Conservation (phyloP, 2,113 vertebrate species). For the Tringa solitaria region DNA sequence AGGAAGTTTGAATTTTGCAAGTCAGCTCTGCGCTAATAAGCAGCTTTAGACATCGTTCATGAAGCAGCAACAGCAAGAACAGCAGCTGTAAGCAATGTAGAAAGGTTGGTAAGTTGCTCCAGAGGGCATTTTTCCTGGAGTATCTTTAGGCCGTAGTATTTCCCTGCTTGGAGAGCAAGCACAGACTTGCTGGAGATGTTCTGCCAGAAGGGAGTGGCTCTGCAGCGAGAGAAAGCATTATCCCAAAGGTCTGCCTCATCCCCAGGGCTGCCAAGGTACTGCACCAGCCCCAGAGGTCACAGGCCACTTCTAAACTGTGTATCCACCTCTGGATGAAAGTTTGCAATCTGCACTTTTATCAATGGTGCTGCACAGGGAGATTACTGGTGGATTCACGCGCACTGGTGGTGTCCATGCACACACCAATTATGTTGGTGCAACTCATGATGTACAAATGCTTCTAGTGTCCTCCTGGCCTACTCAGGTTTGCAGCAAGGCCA, state of each 20-base stretch:
- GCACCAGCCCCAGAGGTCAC: rapidly evolving
- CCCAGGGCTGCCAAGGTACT: background rate
- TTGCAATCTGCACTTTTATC: background rate
- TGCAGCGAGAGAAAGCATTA: background rate
- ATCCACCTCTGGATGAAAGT: background rate
- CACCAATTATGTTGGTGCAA: background rate
- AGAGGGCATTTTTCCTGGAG: background rate
- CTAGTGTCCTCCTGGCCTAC: background rate
- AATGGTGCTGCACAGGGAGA: background rate
- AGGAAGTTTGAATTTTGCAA: background rate
- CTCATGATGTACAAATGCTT: background rate
- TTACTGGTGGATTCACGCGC: background rate
- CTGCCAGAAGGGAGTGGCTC: background rate
- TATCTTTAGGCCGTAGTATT: background rate
- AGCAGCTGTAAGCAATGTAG: background rate
- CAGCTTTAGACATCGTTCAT: background rate
- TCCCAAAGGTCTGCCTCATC: background rate
- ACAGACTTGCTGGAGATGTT: background rate
- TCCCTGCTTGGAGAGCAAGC: background rate
- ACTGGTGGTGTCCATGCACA: rapidly evolving
- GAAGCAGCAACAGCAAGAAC: background rate
- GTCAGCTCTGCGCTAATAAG: background rate
- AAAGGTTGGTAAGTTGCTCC: background rate
- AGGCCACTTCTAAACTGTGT: background rate
- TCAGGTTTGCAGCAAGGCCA: background rate